Base-by-base conservation (phyloP, 2,888 invertebrate genomes). In the Sthenelais limicola region DNA sequence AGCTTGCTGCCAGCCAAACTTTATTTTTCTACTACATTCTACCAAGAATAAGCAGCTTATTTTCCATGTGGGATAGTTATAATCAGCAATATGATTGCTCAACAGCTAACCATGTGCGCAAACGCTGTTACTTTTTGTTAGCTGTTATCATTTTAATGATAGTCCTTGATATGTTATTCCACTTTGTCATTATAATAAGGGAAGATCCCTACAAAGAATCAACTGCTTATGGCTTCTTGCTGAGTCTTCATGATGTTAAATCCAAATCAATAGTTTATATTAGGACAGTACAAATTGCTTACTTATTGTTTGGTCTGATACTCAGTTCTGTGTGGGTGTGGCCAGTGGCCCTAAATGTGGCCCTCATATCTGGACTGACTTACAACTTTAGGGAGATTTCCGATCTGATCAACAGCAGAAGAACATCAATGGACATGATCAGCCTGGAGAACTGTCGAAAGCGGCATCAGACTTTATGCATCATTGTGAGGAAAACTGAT, bases 1-100 rank as follows among this genome's bases (percentile, higher is more conserved):
- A 73, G 48, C 54, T 54, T 1, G 73, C 73, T 43, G 52, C 56
- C 15, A 54, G 48, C 35, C 54, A 48, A 15, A 68, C 73, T n/a
- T 33, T 73, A n/a, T 68, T 58, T 32, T 68, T 54, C 56, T 43
- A 4, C 2, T 28, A 43, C n/a, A 62, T 71, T 33, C 48, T 62
- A 12, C 71, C 71, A 1, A 12, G 35, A 35, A 30, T n/a, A n/a
- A n/a, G n/a, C n/a, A n/a, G n/a, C n/a, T n/a, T n/a, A n/a, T n/a
- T n/a, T n/a, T n/a, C n/a, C n/a, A n/a, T 62, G 62, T 62, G 62
- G 62, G 62, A 62, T 24, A 18, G 28, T 18, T 62, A 62, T 43
- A 62, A 62, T 26, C 62, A 43, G 24, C 62, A 62, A 26, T 43
- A 62, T 43, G 38, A 62, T 12, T 62, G 62, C 38, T 35, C 35